A percentile compares a stretch with the other conserved stretches of the same genome.
These are phyloP conservation scores for Mobula hypostoma DNA, from an alignment of 2,113 vertebrate species.

Conservation along the genomic window DNA sequence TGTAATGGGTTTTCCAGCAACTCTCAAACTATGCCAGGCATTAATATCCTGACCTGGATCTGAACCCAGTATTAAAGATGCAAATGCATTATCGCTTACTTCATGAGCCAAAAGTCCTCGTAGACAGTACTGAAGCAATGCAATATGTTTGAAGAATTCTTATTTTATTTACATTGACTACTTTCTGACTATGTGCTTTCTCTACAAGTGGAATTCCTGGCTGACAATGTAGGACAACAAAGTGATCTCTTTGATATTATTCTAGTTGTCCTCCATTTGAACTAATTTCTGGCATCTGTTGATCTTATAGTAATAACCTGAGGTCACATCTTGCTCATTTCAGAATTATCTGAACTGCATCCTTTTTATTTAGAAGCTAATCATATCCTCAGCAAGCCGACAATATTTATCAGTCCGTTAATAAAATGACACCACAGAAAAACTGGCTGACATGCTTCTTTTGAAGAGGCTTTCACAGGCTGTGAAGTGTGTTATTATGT, in stretches of 20 bases:
- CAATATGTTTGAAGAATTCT: neutral
- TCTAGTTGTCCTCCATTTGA: neutral
- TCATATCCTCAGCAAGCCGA: no score
- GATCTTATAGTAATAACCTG: neutral
- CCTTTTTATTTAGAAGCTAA: slow-evolving; percentile 1
- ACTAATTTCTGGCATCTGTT: neutral
- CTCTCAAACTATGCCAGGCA: neutral
- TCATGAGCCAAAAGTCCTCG: neutral
- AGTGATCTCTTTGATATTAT: neutral
- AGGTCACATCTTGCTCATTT: neutral
- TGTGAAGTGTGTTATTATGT: no score
- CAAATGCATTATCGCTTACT: neutral
- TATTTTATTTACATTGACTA: neutral
- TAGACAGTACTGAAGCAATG: neutral
- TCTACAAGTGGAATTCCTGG: neutral
- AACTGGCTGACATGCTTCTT: no score
- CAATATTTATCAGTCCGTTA: no score
- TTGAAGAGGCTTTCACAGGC: no score
- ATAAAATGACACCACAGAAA: no score
- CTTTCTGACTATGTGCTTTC: neutral
- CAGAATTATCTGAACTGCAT: neutral
- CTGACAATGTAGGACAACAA: neutral
- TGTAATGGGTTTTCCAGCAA: neutral
- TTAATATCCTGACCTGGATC: neutral
- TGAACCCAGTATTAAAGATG: neutral